Evolutionary conservation across 2,888 invertebrate species (phyloP).

Genomic region (Polyommatus icarus): DNA sequence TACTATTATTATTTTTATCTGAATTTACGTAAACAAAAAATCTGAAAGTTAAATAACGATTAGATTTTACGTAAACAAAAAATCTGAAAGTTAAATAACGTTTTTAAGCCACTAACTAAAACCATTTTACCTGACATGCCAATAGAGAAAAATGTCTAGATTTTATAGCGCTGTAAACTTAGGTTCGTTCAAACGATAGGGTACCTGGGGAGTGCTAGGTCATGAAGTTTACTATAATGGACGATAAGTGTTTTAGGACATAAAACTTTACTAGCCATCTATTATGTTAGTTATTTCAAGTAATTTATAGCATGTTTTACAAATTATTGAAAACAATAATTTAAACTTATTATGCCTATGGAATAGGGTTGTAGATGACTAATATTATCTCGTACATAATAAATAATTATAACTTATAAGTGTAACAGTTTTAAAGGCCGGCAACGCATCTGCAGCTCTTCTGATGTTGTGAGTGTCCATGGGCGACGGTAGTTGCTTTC

Average conservation of each 20-base stretch:
- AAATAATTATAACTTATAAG: too few relatives aligned
- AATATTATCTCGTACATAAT: too few relatives aligned
- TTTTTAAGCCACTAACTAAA: neutral
- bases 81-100: neutral
- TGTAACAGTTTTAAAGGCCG: too few relatives aligned
- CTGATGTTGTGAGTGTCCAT: too few relatives aligned
- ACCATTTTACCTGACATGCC: neutral
- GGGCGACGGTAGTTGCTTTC: too few relatives aligned
- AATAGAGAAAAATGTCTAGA: slow-evolving; percentile 30
- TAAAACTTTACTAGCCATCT: slow-evolving; percentile 26
- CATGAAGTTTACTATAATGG: slow-evolving; percentile 29
- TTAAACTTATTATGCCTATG: too few relatives aligned
- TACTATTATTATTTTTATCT: too few relatives aligned
- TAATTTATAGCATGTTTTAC: neutral
- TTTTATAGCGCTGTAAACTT: slow-evolving; percentile 23
- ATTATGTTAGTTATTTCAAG: neutral
- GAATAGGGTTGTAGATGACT: too few relatives aligned
- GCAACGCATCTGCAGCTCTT: too few relatives aligned
- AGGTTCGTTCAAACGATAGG: slow-evolving; percentile 16
- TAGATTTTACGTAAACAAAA: neutral
- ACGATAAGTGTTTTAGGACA: slow-evolving; percentile 29
- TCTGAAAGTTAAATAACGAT: neutral
- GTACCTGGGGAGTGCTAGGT: slow-evolving; percentile 25
- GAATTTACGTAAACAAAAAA: neutral
- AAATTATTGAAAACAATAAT: neutral